Base-by-base conservation (phyloP, 2,113 vertebrate species). In the Lynx canadensis region DNA sequence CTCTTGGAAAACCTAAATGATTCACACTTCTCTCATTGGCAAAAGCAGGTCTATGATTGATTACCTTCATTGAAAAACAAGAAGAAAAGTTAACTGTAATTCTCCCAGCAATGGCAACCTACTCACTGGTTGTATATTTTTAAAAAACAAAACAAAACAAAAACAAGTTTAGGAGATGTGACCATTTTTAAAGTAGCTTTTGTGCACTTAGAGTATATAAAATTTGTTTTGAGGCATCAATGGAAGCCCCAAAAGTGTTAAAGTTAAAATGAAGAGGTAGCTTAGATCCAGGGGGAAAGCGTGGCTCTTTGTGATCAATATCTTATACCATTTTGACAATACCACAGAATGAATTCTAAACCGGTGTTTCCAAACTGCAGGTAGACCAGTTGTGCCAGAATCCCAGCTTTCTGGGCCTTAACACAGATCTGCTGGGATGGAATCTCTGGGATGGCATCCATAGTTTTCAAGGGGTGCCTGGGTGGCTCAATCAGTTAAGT, bases 1-100 rank as follows among this genome's bases (percentile, higher is more conserved):
- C 65, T 92, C 71, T 92, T 90, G 23, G 23, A 93, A 97, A 78
- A 78, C 12, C 66, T 69, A 86, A 95, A 55, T n/a, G 10, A 88
- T 73, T 73, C 65, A 52, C 11, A 87, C 21, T 93, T 74, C 14
- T 19, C 14, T 92, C 48, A 18, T 23, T 85, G 89, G 50, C 80
- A 94, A 87, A 97, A 93, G 74, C 38, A 52, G 57, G 10, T 52
- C 52, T 66, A 38, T 90, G 52, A 69, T 33, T 73, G 71, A 52
- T 36, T 57, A 50, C 33, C 87, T 94, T 31, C 81, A 15, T 81
- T 95, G 65, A 66, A 94, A 95, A 89, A 78, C 14, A 74, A 60
- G 16, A 81, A 80, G 55, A 93, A 86, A 83, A 73, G 68, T 3
- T 89, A 38, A 95, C 63, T 73, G 65, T n/a, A 63, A 84, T 93